phyloP scores from a whole-genome alignment of 2,113 vertebrate species.

The Pleuronectes platessa region DNA sequence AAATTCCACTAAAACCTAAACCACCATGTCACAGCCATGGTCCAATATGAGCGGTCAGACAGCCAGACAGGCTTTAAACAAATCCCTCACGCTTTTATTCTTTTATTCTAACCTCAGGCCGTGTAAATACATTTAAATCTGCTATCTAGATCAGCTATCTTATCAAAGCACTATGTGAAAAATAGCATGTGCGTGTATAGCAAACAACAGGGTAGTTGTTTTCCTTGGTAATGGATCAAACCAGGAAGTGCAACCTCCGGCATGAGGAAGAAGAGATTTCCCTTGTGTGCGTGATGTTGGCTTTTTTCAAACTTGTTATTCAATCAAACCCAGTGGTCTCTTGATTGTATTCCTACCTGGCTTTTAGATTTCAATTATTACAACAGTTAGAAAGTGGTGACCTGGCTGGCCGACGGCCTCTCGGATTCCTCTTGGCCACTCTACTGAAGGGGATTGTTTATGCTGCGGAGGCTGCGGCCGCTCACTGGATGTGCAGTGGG shows the following conservation, averaged over 20 bases:
- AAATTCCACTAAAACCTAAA: background rate
- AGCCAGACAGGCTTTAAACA: background rate
- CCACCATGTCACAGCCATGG: background rate
- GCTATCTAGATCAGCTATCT: background rate
- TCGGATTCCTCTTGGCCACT: conserved; percentile 46
- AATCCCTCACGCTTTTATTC: background rate
- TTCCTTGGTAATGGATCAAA: conserved; percentile 11
- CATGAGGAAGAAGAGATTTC: conserved; percentile 33
- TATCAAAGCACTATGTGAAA: conserved; percentile 10
- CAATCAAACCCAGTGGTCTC: background rate
- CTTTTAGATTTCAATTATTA: background rate
- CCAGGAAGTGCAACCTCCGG: conserved; percentile 42
- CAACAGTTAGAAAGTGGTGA: background rate
- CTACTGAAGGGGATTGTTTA: conserved; percentile 62
- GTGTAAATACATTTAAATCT: background rate
- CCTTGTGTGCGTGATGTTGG: background rate
- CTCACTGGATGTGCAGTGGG: conserved; percentile 68
- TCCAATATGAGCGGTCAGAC: background rate
- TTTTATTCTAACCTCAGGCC: background rate
- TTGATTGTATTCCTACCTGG: background rate
- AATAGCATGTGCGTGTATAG: background rate
- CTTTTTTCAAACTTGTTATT: background rate
- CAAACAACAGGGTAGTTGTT: background rate
- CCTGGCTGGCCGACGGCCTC: conserved; percentile 8
- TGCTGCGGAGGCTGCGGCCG: conserved; percentile 58